These are phyloP conservation scores for Drosophila nasuta DNA, from an alignment of 1,140 invertebrate genomes.

Conservation along the genomic window DNA sequence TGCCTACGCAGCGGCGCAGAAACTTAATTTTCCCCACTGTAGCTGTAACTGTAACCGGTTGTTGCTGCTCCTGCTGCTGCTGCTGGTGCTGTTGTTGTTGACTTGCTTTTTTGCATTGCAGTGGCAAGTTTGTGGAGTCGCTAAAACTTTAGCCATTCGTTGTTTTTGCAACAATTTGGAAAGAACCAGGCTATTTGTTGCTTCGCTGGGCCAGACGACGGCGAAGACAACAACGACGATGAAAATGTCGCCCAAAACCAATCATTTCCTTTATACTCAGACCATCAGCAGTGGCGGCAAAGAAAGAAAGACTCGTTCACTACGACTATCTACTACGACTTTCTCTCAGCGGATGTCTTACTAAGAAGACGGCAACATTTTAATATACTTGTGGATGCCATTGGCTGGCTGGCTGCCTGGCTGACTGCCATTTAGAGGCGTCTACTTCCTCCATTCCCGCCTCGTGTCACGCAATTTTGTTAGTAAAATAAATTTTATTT, in stretches of 20 bases:
- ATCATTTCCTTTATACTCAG: conserved; percentile 60
- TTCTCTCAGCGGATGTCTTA: conserved; percentile 41
- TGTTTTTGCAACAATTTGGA: conserved; percentile 60
- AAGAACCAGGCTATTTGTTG: conserved; percentile 69
- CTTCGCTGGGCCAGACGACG: conserved; percentile 70
- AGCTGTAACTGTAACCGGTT: conserved; percentile 24
- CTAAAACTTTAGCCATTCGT: conserved; percentile 71
- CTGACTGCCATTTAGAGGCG: conserved; percentile 61
- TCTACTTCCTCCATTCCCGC: background rate
- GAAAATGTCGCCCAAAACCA: conserved; percentile 66
- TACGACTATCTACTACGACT: conserved; percentile 8
- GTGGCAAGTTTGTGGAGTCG: conserved; percentile 58
- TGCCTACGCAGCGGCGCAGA: conserved; percentile 70
- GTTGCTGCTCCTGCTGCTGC: background rate
- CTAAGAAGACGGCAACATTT: conserved; percentile 61
- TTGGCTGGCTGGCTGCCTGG: conserved; percentile 22
- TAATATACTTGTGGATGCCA: conserved; percentile 71
- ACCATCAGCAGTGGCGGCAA: background rate
- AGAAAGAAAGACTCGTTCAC: conserved; percentile 15
- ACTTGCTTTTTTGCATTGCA: conserved; percentile 71
- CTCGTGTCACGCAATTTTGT: conserved; percentile 71
- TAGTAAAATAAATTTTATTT: conserved; percentile 76
- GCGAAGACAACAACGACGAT: conserved; percentile 34
- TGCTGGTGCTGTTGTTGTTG: conserved; percentile 49
- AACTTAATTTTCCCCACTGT: conserved; percentile 68